phyloP scores from a whole-genome alignment of 2,888 invertebrate genomes.

The Miltochrista miniata region DNA sequence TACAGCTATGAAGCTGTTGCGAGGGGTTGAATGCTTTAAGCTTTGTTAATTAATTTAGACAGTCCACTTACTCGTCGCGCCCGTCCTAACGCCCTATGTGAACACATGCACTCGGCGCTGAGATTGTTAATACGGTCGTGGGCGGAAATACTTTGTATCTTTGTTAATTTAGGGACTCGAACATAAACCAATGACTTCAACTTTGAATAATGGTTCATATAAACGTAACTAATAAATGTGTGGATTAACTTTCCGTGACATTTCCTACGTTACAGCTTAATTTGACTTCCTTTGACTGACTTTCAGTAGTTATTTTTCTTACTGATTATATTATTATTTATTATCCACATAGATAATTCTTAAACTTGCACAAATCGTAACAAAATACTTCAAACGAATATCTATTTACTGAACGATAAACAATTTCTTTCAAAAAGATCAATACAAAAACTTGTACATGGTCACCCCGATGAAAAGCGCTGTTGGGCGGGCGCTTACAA shows the following conservation, averaged over 20 bases:
- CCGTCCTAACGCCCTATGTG: constrained; percentile 54
- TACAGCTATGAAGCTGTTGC: constrained; percentile 64
- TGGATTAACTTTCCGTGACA: constrained; percentile 55
- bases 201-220: constrained; percentile 48
- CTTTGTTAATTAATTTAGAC: constrained; percentile 78
- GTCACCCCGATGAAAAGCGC: constrained; percentile 23
- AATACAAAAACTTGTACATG: constrained; percentile 1
- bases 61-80: constrained; percentile 67
- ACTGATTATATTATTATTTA: neutral
- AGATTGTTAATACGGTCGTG: constrained; percentile 57
- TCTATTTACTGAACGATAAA: no score
- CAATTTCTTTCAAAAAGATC: neutral
- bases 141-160: constrained; percentile 68
- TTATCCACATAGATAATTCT: constrained; percentile 5
- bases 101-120: constrained; percentile 59
- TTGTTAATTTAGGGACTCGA: constrained; percentile 61
- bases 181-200: constrained; percentile 43
- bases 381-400: no score
- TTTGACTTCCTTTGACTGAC: constrained; percentile 24
- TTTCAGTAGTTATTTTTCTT: constrained; percentile 16
- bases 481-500: constrained; percentile 50
- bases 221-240: constrained; percentile 45
- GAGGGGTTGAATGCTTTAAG: constrained; percentile 51
- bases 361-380: neutral
- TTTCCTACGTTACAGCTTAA: constrained; percentile 46